These are phyloP conservation scores for Bufotes viridis DNA, from an alignment of 2,797 vertebrate genomes.

Conservation along the genomic window DNA sequence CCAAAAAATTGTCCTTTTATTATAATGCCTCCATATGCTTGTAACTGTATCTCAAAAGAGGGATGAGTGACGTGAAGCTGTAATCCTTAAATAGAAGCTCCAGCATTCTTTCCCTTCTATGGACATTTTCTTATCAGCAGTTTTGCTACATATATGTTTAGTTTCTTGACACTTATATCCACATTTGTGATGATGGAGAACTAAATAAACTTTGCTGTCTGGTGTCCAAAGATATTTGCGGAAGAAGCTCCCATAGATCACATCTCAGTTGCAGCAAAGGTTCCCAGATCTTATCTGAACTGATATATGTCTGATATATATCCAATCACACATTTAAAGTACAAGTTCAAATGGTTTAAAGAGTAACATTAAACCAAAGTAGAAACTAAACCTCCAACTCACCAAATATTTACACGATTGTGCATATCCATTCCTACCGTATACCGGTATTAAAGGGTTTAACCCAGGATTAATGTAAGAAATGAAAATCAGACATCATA, in stretches of 20 bases:
- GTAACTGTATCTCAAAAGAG: not conserved
- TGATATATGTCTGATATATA: not conserved
- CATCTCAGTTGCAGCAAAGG: not conserved
- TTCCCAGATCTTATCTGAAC: slow-evolving; percentile 2
- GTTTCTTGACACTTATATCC: not conserved
- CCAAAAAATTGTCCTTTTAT: not conserved
- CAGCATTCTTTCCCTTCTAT: slow-evolving; percentile 10
- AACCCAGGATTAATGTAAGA: no score
- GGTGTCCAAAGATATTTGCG: not conserved
- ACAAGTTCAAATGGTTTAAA: not conserved
- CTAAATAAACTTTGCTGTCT: slow-evolving; percentile 18
- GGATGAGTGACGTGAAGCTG: not conserved
- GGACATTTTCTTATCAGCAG: not conserved
- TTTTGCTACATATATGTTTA: slow-evolving; percentile 4
- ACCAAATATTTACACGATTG: not conserved
- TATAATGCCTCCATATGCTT: not conserved
- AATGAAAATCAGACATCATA: no score
- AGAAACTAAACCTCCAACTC: not conserved
- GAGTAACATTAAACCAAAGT: not conserved
- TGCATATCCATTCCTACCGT: not conserved
- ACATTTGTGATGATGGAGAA: slow-evolving; percentile 12
- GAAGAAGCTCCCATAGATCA: not conserved
- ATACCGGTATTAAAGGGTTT: no score
- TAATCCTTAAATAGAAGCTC: not conserved
- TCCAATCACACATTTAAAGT: not conserved